These are phyloP conservation scores for Andrena haemorrhoa DNA, from an alignment of 2,888 invertebrate species.

Conservation along the genomic window DNA sequence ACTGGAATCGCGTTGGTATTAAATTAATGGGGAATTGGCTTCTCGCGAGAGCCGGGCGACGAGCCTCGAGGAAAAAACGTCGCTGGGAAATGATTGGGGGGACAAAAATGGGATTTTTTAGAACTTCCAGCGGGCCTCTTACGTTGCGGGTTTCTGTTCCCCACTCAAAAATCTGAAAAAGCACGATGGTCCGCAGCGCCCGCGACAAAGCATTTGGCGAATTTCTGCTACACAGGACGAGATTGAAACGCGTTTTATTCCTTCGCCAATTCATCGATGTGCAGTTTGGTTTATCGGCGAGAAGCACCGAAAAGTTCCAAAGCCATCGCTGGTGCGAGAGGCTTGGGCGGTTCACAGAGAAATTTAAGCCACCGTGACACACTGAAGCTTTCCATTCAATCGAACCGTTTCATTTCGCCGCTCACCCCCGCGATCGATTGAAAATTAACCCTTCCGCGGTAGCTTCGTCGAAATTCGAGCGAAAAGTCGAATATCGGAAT, in stretches of 20 bases:
- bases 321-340: slow-evolving; percentile 2
- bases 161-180: slow-evolving; percentile 8
- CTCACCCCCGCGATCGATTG: slow-evolving; percentile 35
- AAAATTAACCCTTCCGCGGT: slow-evolving; percentile 45
- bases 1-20: slow-evolving; percentile 15
- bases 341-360: slow-evolving; percentile 21
- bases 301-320: slow-evolving; percentile 30
- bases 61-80: not conserved
- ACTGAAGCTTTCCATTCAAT: slow-evolving; percentile 18
- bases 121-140: not conserved
- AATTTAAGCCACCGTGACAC: slow-evolving; percentile 20
- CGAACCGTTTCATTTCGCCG: slow-evolving; percentile 39
- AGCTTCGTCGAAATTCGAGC: slow-evolving; percentile 26
- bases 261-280: slow-evolving; percentile 25
- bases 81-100: not conserved
- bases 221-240: slow-evolving; percentile 8
- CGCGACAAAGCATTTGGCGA: slow-evolving; percentile 33
- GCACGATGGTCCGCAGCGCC: not conserved
- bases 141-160: not conserved
- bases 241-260: slow-evolving; percentile 39
- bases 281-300: slow-evolving; percentile 39
- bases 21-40: slow-evolving; percentile 9
- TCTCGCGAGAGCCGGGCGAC: not conserved
- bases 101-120: slow-evolving; percentile 12
- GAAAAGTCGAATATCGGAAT: slow-evolving; percentile 27